phyloP scores from a whole-genome alignment of 1,140 invertebrate genomes.

The Lucilia cuprina region DNA sequence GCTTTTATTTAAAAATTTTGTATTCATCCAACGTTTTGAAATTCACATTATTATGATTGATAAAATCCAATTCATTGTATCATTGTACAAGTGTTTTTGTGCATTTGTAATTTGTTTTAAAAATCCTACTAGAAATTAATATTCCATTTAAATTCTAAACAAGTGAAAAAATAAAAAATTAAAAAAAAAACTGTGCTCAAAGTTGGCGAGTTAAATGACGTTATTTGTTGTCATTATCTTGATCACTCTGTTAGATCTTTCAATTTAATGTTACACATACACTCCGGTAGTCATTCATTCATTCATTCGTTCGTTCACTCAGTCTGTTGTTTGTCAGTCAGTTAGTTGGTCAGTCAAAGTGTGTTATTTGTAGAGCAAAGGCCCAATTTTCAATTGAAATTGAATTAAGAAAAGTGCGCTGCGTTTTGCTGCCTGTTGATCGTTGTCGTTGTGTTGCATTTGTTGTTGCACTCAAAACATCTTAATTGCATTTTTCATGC shows the following conservation, averaged over 20 bases:
- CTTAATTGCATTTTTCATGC: constrained; percentile 57
- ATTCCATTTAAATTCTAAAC: constrained; percentile 1
- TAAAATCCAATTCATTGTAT: background rate
- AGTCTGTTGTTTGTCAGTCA: background rate
- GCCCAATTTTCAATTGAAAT: background rate
- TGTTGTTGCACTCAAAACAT: constrained; percentile 36
- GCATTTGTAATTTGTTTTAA: background rate
- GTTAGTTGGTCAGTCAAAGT: background rate
- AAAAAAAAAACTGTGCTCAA: background rate
- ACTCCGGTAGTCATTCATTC: background rate
- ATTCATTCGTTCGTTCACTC: background rate
- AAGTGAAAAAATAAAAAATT: background rate
- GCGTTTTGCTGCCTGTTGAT: background rate
- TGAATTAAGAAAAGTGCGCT: background rate
- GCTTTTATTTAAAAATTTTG: background rate
- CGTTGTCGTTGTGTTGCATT: background rate
- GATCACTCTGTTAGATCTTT: background rate
- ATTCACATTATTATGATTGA: background rate
- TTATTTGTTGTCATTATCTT: constrained; percentile 9
- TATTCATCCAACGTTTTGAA: constrained; percentile 10
- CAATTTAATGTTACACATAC: background rate
- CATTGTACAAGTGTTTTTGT: background rate
- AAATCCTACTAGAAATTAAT: background rate
- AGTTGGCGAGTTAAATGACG: background rate
- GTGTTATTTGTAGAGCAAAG: background rate